Percentiles rank a stretch among this genome's conserved stretches.
phyloP scores from a whole-genome alignment of 1,140 invertebrate species.

The Drosophila ogumai region DNA sequence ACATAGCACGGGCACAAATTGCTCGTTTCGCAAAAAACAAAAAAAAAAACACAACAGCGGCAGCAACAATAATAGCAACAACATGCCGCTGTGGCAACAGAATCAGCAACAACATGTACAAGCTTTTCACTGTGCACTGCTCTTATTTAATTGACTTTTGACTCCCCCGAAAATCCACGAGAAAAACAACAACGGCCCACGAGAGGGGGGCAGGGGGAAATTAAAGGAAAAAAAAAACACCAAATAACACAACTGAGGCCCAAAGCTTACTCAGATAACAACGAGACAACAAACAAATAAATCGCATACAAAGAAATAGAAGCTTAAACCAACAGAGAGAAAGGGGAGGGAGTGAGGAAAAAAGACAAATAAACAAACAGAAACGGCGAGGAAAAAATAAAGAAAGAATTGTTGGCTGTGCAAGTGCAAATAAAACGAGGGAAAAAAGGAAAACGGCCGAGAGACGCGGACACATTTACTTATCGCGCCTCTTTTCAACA shows the following conservation, averaged over 20 bases:
- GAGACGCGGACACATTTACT: slow-evolving; percentile 81
- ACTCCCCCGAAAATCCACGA: slow-evolving; percentile 66
- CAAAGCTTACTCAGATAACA: slow-evolving; percentile 75
- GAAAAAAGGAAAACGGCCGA: slow-evolving; percentile 27
- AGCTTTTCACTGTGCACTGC: slow-evolving; percentile 73
- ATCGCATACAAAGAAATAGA: slow-evolving; percentile 73
- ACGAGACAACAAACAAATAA: slow-evolving; percentile 83
- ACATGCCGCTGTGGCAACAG: slow-evolving; percentile 20
- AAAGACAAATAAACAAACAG: slow-evolving; percentile 51
- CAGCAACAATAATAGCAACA: slow-evolving; percentile 32
- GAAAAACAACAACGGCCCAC: slow-evolving; percentile 20
- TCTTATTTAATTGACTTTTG: slow-evolving; percentile 85
- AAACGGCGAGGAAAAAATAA: slow-evolving; percentile 30
- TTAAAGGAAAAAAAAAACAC: slow-evolving; percentile 7
- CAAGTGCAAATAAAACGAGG: slow-evolving; percentile 80
- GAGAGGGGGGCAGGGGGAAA: slow-evolving; percentile 11
- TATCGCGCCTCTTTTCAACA: slow-evolving; percentile 81
- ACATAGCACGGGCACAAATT: slow-evolving; percentile 72
- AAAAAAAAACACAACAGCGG: slow-evolving; percentile 19
- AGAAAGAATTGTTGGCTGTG: slow-evolving; percentile 57
- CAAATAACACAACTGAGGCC: slow-evolving; percentile 20
- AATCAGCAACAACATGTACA: slow-evolving; percentile 69
- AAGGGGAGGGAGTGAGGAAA: slow-evolving; percentile 40
- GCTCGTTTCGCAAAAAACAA: slow-evolving; percentile 66
- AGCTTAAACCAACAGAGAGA: slow-evolving; percentile 49